These are phyloP conservation scores for Brachionus sp. DNA, from an alignment of 1,140 invertebrate species.

Conservation along the genomic window DNA sequence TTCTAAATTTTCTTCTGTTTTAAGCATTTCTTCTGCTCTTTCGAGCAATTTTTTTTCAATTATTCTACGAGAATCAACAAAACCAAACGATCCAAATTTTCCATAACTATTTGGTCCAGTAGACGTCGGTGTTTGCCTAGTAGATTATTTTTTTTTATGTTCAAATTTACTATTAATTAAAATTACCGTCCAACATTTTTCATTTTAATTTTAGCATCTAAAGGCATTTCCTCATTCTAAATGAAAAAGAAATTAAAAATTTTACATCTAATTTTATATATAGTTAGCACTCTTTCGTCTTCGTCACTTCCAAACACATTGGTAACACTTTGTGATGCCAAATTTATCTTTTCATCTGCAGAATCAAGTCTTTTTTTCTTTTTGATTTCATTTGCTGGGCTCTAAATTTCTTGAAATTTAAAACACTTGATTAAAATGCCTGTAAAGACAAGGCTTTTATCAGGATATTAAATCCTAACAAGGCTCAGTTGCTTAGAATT, in stretches of 20 bases:
- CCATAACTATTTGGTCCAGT: slow-evolving; percentile 26
- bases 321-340: not conserved
- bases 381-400: not conserved
- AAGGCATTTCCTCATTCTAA: slow-evolving; percentile 21
- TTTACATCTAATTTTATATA: not conserved
- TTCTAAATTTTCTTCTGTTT: not conserved
- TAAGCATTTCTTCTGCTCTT: not conserved
- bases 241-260: not conserved
- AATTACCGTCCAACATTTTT: not conserved
- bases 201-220: slow-evolving; percentile 6
- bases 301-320: not conserved
- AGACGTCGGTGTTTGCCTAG: slow-evolving; percentile 4
- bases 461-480: not conserved
- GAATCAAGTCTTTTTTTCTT: not conserved
- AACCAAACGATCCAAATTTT: not conserved
- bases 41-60: not conserved
- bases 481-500: not conserved
- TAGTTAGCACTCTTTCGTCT: not conserved
- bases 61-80: not conserved
- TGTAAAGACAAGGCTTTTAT: too few species aligned
- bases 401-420: slow-evolving; percentile 32
- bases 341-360: not conserved
- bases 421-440: not conserved
- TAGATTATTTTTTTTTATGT: too few species aligned
- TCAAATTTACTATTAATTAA: too few species aligned